phyloP scores from a whole-genome alignment of 2,888 invertebrate genomes.

The Cheilosia urbana region DNA sequence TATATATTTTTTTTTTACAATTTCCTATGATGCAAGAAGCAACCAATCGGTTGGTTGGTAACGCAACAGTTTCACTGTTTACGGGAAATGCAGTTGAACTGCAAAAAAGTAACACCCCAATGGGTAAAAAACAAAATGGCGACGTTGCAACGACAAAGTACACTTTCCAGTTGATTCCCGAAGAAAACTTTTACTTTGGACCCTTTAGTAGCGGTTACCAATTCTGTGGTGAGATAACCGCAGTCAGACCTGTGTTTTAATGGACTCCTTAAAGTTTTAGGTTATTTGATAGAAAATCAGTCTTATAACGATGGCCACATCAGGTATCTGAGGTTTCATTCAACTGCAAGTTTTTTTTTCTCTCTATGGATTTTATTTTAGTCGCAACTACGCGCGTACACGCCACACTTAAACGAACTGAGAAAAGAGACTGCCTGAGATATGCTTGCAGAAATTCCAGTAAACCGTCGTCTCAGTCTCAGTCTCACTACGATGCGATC shows the following conservation, averaged over 20 bases:
- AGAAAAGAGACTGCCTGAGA: conserved; percentile 65
- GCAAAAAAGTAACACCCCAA: conserved; percentile 58
- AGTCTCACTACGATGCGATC: conserved; percentile 15
- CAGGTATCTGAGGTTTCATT: conserved; percentile 56
- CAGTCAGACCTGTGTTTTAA: conserved; percentile 8
- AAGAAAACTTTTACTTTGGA: conserved; percentile 65
- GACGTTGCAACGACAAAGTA: conserved; percentile 63
- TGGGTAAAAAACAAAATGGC: conserved; percentile 66
- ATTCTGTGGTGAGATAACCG: neutral
- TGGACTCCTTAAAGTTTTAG: conserved; percentile 11
- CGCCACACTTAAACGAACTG: conserved; percentile 60
- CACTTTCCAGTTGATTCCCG: conserved; percentile 43
- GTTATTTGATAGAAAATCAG: conserved; percentile 47
- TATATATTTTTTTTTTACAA: conserved; percentile 18
- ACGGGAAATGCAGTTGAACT: conserved; percentile 23
- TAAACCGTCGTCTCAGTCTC: conserved; percentile 35
- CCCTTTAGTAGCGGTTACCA: conserved; percentile 43
- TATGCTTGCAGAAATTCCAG: conserved; percentile 56
- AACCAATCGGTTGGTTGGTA: neutral
- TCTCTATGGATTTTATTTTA: conserved; percentile 14
- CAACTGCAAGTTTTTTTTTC: conserved; percentile 34
- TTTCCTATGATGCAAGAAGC: conserved; percentile 38
- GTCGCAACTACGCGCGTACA: conserved; percentile 39
- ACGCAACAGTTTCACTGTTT: conserved; percentile 34
- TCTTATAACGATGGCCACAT: conserved; percentile 55